Conservation (phyloP, 2,113 vertebrate genomes). For the Phrynosoma blainvillii region DNA sequence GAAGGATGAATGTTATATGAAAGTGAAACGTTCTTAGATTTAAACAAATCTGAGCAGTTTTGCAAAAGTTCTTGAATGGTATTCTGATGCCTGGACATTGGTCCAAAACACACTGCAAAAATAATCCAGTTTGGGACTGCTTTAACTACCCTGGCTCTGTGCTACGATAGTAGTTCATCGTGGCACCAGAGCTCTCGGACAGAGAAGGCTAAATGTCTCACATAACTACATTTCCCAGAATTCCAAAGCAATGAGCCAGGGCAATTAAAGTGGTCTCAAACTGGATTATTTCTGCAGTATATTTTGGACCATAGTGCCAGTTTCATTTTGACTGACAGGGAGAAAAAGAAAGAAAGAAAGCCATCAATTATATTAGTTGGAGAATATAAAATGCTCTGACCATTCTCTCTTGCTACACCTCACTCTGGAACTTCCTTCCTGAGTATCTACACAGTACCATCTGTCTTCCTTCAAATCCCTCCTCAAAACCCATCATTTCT, state of each 20-base stretch:
- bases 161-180: too few relatives aligned
- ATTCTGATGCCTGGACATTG: slow-evolving; percentile 80
- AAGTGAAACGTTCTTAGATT: slow-evolving; percentile 17
- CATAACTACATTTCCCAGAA: too few relatives aligned
- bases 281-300: too few relatives aligned
- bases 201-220: too few relatives aligned
- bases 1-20: neutral
- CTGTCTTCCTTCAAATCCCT: neutral
- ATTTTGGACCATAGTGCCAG: slow-evolving; percentile 51
- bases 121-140: too few relatives aligned
- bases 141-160: too few relatives aligned
- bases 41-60: slow-evolving; percentile 37
- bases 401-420: neutral
- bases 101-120: too few relatives aligned
- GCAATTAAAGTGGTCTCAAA: too few relatives aligned
- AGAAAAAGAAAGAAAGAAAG: slow-evolving; percentile 13
- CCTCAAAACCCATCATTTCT: neutral
- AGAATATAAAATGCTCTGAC: neutral
- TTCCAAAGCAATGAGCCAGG: too few relatives aligned
- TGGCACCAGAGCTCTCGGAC: too few relatives aligned
- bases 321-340: slow-evolving; percentile 74
- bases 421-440: neutral
- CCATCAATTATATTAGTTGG: neutral
- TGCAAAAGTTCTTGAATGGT: slow-evolving; percentile 83
- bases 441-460: neutral